Conservation (phyloP, 2,113 vertebrate genomes). For the Misgurnus anguillicaudatus region DNA sequence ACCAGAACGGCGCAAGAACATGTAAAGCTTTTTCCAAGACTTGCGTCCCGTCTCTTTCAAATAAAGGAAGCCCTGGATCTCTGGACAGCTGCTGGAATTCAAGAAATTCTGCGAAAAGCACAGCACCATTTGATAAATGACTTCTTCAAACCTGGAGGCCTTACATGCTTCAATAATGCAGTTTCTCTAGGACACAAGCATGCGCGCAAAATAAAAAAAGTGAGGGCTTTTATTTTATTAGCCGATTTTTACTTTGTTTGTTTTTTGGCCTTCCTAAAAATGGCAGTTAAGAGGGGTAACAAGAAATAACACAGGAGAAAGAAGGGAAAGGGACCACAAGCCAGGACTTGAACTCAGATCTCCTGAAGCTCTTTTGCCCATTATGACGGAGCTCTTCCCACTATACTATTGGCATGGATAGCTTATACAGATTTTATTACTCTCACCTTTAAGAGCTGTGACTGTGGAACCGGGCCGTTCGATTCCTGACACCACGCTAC, state of each 20-base stretch:
- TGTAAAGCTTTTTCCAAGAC: slow-evolving; percentile 94
- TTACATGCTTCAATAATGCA: slow-evolving; percentile 6
- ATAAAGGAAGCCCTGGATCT: slow-evolving; percentile 94
- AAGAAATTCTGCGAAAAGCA: slow-evolving; percentile 86
- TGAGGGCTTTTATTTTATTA: no score
- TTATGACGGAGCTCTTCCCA: no score
- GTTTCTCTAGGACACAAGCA: neutral
- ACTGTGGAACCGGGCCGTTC: slow-evolving; percentile 86
- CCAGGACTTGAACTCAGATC: no score
- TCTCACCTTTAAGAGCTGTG: slow-evolving; percentile 91
- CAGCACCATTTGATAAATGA: slow-evolving; percentile 32
- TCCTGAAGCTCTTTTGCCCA: no score
- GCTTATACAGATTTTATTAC: neutral
- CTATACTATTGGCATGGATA: neutral
- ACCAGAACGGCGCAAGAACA: slow-evolving; percentile 92
- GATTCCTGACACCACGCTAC: slow-evolving; percentile 94
- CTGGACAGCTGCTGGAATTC: slow-evolving; percentile 90
- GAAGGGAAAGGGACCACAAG: no score
- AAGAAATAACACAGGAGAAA: no score
- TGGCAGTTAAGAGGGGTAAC: no score
- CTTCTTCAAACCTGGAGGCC: slow-evolving; percentile 23
- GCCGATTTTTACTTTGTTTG: no score
- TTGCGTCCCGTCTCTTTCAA: slow-evolving; percentile 93
- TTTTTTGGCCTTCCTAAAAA: no score
- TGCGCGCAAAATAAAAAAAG: neutral